phyloP scores from a whole-genome alignment of 2,888 invertebrate species.

The Drosophila eohydei region DNA sequence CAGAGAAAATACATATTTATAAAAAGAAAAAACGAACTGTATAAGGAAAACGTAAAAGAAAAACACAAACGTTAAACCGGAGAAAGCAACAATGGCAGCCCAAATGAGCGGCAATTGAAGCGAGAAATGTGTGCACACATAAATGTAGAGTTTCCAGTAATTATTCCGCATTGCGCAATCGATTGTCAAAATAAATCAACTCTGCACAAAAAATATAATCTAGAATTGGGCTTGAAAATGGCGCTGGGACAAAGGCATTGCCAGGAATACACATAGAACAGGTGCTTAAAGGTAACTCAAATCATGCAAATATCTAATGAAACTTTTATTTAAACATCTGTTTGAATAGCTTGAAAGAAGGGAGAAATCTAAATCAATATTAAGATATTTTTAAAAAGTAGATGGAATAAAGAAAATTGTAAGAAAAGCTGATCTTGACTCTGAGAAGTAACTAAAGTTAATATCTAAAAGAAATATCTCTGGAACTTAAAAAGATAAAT shows the following conservation, averaged over 20 bases:
- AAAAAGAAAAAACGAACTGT: conserved; percentile 22
- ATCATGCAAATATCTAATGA: too few relatives aligned
- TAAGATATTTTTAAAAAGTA: background rate
- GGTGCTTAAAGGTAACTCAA: conserved; percentile 43
- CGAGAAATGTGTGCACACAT: conserved; percentile 58
- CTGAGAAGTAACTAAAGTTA: too few relatives aligned
- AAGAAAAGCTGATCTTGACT: too few relatives aligned
- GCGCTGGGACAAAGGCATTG: conserved; percentile 20
- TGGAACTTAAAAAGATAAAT: too few relatives aligned
- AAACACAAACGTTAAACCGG: conserved; percentile 13
- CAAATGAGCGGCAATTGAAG: conserved; percentile 53
- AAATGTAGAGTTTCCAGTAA: conserved; percentile 59
- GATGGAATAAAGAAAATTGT: too few relatives aligned
- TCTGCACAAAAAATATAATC: conserved; percentile 30
- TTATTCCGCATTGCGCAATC: conserved; percentile 77
- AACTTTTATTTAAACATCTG: background rate
- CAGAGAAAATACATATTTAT: conserved; percentile 34
- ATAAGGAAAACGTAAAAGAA: conserved; percentile 13
- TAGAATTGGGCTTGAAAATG: conserved; percentile 39
- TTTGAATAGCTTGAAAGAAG: too few relatives aligned
- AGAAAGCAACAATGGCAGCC: conserved; percentile 49
- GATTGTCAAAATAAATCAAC: conserved; percentile 59
- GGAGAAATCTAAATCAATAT: background rate
- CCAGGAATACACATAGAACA: conserved; percentile 42
- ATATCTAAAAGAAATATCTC: background rate